Base-by-base conservation (phyloP, 2,888 invertebrate species). In the Morpho helenor region DNA sequence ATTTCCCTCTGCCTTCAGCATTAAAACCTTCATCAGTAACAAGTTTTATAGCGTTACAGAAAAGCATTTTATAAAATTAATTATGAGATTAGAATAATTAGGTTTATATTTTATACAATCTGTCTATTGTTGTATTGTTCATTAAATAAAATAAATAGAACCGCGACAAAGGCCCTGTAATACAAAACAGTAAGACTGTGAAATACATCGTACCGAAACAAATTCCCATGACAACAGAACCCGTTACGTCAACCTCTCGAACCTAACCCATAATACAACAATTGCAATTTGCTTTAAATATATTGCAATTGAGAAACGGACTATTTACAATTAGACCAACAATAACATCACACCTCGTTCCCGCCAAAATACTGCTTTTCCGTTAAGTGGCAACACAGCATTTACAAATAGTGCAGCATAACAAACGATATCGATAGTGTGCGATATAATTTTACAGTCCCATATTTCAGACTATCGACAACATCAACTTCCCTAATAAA, bases 321-420 rank as follows among this genome's bases (percentile, higher is more conserved):
- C 61, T 67, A 64, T 67, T 67, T 66, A 66, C 67, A 67, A 68
- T 68, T 61, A 64, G 56, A 56, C 50, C 51, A 63, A 67, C 67
- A 67, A 68, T 67, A 67, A 68, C 67, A 68, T 48, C 45, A 40
- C 60, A 22, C 56, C 55, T 53, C 31, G 47, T 49, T 52, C 39
- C 57, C 49, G 50, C 58, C 58, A 31, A 57, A 65, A 60, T 62
- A 63, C 59, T 52, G 53, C 60, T 64, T 65, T 62, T 47, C 61
- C 64, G 62, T 56, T 64, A 59, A 64, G 60, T 64, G 60, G 49
- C 52, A 45, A 48, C 56, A 40, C 51, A 31, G 31, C 31, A 5
- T 31, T 5, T 31, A 31, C 31, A 31, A 31, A 31, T 62, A 61
- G 63, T 56, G 60, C n/a, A 41, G 61, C 22, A 7, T 9, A 16